Conservation (phyloP, 2,797 vertebrate genomes). For the Sebastes cheni region DNA sequence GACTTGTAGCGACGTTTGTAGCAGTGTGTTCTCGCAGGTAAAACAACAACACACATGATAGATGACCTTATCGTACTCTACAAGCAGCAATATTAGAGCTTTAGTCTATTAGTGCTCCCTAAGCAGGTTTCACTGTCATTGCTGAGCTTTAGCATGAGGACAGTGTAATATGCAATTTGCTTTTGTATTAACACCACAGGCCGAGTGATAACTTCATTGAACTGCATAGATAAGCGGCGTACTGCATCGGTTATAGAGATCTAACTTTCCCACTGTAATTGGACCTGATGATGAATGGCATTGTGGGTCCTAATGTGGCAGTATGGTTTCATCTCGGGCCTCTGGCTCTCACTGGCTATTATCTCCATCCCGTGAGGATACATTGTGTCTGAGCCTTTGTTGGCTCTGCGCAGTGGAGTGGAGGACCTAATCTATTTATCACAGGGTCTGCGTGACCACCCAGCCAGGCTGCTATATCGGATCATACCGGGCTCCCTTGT, state of each 20-base stretch:
- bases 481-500: slow-evolving; percentile 70
- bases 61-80: slow-evolving; percentile 47
- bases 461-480: slow-evolving; percentile 75
- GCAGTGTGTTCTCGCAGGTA: slow-evolving; percentile 22
- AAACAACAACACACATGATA: slow-evolving; percentile 40
- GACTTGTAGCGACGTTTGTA: slow-evolving; percentile 6
- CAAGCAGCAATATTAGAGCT: slow-evolving; percentile 52
- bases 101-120: slow-evolving; percentile 48
- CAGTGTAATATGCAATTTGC: slow-evolving; percentile 58
- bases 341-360: slow-evolving; percentile 76
- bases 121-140: slow-evolving; percentile 49
- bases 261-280: slow-evolving; percentile 73
- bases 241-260: slow-evolving; percentile 56
- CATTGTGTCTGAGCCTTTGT: slow-evolving; percentile 78
- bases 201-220: slow-evolving; percentile 62
- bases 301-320: slow-evolving; percentile 76
- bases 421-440: slow-evolving; percentile 84
- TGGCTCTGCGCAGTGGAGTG: slow-evolving; percentile 71
- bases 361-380: slow-evolving; percentile 77
- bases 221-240: slow-evolving; percentile 54
- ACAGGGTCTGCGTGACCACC: slow-evolving; percentile 77
- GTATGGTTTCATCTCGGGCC: slow-evolving; percentile 74
- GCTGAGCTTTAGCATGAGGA: slow-evolving; percentile 42
- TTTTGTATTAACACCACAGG: slow-evolving; percentile 57
- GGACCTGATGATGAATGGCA: slow-evolving; percentile 79